These are phyloP conservation scores for Lepus townsendii DNA, from an alignment of 2,797 vertebrate genomes.

Conservation along the genomic window DNA sequence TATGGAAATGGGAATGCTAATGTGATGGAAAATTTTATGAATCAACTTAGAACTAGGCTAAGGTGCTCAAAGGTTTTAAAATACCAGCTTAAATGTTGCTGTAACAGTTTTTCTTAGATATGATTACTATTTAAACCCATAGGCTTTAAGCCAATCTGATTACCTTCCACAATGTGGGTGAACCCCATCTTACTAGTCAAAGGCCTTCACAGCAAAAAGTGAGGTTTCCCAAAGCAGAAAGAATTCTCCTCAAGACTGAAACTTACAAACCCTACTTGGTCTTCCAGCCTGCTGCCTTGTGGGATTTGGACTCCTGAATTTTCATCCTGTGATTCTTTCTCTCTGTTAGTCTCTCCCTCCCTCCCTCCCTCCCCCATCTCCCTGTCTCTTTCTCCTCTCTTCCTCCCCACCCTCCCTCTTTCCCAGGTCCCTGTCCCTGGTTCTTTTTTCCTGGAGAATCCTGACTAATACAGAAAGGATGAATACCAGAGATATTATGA, in stretches of 20 bases:
- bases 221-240: slow-evolving; percentile 1
- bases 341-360: background rate
- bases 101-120: background rate
- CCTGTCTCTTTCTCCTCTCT: background rate
- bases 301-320: background rate
- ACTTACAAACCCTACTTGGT: background rate
- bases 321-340: background rate
- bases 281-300: too few species aligned
- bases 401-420: background rate
- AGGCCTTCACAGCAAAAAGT: background rate
- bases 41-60: background rate
- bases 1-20: background rate
- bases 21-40: background rate
- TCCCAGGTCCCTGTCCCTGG: too few species aligned
- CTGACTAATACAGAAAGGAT: background rate
- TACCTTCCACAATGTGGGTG: background rate
- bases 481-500: slow-evolving; percentile 15
- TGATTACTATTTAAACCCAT: background rate
- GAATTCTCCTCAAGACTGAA: background rate
- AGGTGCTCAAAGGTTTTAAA: background rate
- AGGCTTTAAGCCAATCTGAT: background rate
- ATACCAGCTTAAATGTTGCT: background rate
- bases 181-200: background rate
- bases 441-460: too few species aligned
- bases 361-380: background rate